A percentile compares a stretch with the other conserved stretches of the same genome.
phyloP scores from a whole-genome alignment of 2,888 invertebrate genomes.

The Acrocyrtus sp. region DNA sequence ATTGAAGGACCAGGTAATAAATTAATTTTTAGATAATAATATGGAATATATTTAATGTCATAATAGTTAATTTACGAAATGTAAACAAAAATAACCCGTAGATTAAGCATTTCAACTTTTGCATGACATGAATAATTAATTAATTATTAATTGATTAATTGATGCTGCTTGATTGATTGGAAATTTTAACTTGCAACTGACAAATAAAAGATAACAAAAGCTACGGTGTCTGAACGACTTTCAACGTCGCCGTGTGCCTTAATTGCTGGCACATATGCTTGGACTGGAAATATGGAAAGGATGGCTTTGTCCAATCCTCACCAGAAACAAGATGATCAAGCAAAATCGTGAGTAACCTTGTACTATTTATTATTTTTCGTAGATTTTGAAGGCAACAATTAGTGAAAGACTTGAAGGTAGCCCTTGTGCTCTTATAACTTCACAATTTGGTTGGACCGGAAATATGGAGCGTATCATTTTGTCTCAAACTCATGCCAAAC shows the following conservation, averaged over 20 bases:
- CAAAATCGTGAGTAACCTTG: conserved; percentile 72
- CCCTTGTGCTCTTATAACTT: conserved; percentile 73
- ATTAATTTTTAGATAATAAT: no score
- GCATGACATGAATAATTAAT: background rate
- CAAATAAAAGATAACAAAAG: conserved; percentile 75
- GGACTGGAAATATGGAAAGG: conserved; percentile 99
- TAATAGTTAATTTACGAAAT: no score
- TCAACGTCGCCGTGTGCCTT: conserved; percentile 94
- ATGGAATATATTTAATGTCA: no score
- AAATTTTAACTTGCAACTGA: conserved; percentile 23
- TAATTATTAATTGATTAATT: conserved; percentile 4
- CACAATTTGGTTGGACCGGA: conserved; percentile 73
- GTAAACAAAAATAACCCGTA: no score
- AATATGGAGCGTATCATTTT: conserved; percentile 74
- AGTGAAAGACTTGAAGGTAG: conserved; percentile 71
- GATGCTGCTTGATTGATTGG: conserved; percentile 21
- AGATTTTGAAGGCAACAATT: conserved; percentile 71
- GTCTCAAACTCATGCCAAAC: conserved; percentile 72
- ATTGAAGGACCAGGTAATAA: no score
- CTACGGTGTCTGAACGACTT: conserved; percentile 86
- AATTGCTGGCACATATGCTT: conserved; percentile 96
- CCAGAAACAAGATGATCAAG: conserved; percentile 93
- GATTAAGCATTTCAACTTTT: no score
- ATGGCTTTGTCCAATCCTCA: conserved; percentile 95
- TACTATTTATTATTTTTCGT: conserved; percentile 32